These are phyloP conservation scores for Octodon degus DNA, from an alignment of 2,113 vertebrate species.

Conservation along the genomic window DNA sequence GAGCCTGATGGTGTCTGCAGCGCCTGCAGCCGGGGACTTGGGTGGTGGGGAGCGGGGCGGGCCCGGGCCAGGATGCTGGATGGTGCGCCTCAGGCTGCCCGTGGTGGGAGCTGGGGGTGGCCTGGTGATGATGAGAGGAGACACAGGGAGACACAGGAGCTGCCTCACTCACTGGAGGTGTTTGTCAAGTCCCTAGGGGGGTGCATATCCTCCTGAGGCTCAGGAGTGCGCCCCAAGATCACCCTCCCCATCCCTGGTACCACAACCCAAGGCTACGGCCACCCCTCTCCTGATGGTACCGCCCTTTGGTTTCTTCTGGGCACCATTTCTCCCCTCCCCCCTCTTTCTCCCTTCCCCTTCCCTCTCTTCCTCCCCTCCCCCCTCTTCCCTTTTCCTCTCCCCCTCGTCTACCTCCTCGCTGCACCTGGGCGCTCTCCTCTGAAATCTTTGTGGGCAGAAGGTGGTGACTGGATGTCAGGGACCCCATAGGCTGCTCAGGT, in stretches of 20 bases:
- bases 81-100: background rate
- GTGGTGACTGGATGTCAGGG: too few species aligned
- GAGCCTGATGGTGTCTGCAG: background rate
- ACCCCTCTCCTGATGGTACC: background rate
- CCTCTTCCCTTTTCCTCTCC: too few species aligned
- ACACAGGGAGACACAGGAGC: background rate
- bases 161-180: background rate
- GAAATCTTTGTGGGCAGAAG: too few species aligned
- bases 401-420: too few species aligned
- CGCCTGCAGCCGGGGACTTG: background rate
- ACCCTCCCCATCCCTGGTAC: background rate
- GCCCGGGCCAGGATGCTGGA: background rate
- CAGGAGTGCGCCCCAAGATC: background rate
- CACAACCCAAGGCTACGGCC: background rate
- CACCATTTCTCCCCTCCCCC: too few species aligned
- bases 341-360: too few species aligned
- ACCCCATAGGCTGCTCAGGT: background rate
- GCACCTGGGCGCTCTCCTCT: too few species aligned
- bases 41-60: background rate
- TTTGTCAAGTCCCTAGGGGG: background rate
- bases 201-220: background rate
- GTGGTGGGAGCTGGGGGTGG: too few species aligned
- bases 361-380: too few species aligned
- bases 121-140: background rate
- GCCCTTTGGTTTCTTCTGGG: background rate